Base-by-base conservation (phyloP, 2,113 vertebrate species). In the Oophaga pumilio region DNA sequence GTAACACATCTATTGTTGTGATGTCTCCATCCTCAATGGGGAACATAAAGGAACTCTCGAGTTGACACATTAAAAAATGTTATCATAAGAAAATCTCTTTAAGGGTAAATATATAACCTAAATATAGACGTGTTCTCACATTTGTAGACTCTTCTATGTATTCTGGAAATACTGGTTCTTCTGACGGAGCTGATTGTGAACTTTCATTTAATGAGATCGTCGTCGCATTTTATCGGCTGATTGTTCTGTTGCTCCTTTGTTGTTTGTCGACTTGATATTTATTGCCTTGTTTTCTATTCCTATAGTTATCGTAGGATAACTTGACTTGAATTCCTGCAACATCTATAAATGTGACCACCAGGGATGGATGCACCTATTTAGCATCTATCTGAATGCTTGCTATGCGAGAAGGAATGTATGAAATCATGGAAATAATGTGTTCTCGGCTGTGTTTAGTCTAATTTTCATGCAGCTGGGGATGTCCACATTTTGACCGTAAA, bases 331-430 rank as follows among this genome's bases (percentile, higher is more conserved):
- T 56, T 13, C 57, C 53, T 50, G 8, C 2, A 62, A 28, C 59
- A 62, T n/a, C 50, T 50, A n/a, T 20, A 68, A 68, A 68, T 68
- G n/a, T 83, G 62, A 26, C 81, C 49, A 52, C 43, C 59, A 7
- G 81, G 20, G 62, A 28, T 60, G 56, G 9, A 80, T 33, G 22
- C 3, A 28, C 8, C 6, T 69, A 26, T 24, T 76, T 60, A 24
- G 56, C 69, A 60, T 62, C n/a, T 76, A 60, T 62, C n/a, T 76
- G 68, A 57, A 85, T 76, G 68, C 33, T 62, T 76, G 84, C 71
- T 62, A 85, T 85, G 84, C 15, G 24, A 49, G 57, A 62, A 76
- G 22, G 84, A 85, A 85, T 85, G 53, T 85, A 49, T 76, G 71
- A 60, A 60, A 53, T 76, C 56, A 85, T 59, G 84, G 56, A 60